Base-by-base conservation (phyloP, 2,888 invertebrate genomes). In the Dendrolimus houi region DNA sequence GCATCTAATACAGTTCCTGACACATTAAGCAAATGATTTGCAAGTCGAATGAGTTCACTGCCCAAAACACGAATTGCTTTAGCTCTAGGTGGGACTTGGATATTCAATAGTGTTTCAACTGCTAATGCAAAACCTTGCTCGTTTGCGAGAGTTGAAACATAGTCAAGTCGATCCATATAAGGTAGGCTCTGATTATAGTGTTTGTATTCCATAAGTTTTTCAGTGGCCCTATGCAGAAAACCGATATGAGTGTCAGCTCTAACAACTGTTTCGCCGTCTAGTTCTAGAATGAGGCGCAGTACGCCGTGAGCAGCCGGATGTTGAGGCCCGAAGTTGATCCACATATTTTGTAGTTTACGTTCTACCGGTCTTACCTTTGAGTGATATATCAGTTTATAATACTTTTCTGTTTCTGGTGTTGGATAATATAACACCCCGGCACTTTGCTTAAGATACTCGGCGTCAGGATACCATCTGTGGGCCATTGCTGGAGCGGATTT, bases 271-370 rank as follows among this genome's bases (percentile, higher is more conserved):
- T 98, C 97, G 54, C 96, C 97, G 62, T 97, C 96, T 55, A 98
- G 79, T 70, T 96, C 94, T 29, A 96, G 79, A 9, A 98, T 93
- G 55, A 97, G 85, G 56, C 97, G 92, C 40, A 97, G 85, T 52
- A 97, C 97, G 8, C 97, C 97, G 75, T 98, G 97, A 53, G 97
- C 97, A 3, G 97, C 96, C 1, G 97, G 97, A 88, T 97, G 97
- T 65, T 95, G 95, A 0, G 97, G 97, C 0, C 97, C 97, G 80
- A 97, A 97, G 79, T 98, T 98, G 12, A 97, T 80, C 62, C 91
- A 90, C 80, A 94, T 92, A 65, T 94, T 95, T 66, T 92, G 91
- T 40, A 95, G 84, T 55, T 89, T 88, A 55, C 93, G 92, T 70
- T 94, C 94, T 9, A 88, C 79, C 0, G 91, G 91, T 7, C 67